These are phyloP conservation scores for Samia ricini DNA, from an alignment of 1,140 invertebrate species.

Conservation along the genomic window DNA sequence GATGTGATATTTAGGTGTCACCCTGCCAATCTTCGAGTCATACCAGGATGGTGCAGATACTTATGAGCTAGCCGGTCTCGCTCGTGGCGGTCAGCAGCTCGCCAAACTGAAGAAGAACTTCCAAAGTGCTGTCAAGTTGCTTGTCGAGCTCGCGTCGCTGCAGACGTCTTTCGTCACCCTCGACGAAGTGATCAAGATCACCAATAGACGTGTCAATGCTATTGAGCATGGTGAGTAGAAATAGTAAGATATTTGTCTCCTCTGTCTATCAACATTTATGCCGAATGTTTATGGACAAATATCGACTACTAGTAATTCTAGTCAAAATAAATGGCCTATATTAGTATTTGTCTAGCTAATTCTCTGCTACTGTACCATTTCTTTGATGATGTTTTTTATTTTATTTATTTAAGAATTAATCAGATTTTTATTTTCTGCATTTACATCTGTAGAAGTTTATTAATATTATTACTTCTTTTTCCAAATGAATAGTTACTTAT, in stretches of 20 bases:
- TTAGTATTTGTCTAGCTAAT: too few relatives aligned
- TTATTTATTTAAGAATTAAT: too few relatives aligned
- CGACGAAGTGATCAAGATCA: slow-evolving; percentile 98
- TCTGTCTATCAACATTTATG: too few relatives aligned
- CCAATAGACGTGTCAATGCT: slow-evolving; percentile 98
- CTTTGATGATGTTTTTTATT: too few relatives aligned
- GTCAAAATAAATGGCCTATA: too few relatives aligned
- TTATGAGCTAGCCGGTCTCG: slow-evolving; percentile 95
- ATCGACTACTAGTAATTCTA: too few relatives aligned
- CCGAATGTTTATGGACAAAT: neutral
- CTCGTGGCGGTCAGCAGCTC: slow-evolving; percentile 95
- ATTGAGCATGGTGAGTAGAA: slow-evolving; percentile 98
- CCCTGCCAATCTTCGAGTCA: slow-evolving; percentile 96
- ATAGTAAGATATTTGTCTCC: too few relatives aligned
- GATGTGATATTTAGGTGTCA: slow-evolving; percentile 82
- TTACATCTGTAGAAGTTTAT: too few relatives aligned
- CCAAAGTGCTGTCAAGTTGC: slow-evolving; percentile 93
- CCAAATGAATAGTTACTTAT: too few relatives aligned
- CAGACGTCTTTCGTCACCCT: slow-evolving; percentile 98
- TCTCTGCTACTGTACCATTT: too few relatives aligned
- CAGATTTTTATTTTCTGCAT: too few relatives aligned
- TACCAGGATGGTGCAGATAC: slow-evolving; percentile 97
- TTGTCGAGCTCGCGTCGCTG: slow-evolving; percentile 96
- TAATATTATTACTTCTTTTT: too few relatives aligned
- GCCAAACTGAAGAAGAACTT: slow-evolving; percentile 98